A percentile compares a stretch with the other conserved stretches of the same genome.
phyloP scores from a whole-genome alignment of 2,797 vertebrate species.

The Typhlichthys eigenmanni region DNA sequence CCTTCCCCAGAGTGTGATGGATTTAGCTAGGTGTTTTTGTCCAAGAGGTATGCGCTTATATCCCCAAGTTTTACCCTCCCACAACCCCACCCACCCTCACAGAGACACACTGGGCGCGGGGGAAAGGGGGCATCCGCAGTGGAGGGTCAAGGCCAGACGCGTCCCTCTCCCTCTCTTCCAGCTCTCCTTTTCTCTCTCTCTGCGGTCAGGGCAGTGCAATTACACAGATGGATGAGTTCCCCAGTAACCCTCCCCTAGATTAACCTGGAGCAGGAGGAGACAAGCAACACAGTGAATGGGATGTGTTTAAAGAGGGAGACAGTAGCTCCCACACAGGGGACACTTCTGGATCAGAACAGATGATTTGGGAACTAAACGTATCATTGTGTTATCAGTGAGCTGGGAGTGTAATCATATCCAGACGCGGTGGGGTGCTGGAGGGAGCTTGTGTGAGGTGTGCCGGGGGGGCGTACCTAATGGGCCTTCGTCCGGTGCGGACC shows the following conservation, averaged over 20 bases:
- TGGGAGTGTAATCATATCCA: conserved; percentile 71
- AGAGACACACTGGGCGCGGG: conserved; percentile 63
- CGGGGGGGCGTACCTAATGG: conserved; percentile 69
- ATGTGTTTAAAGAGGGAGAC: background rate
- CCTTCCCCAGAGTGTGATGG: conserved; percentile 63
- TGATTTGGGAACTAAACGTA: conserved; percentile 63
- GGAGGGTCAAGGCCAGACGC: conserved; percentile 59
- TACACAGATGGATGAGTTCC: conserved; percentile 78
- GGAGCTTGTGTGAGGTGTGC: background rate
- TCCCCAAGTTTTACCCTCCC: conserved; percentile 72
- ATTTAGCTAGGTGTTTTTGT: conserved; percentile 72
- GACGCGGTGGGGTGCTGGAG: background rate
- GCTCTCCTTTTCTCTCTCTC: conserved; percentile 73
- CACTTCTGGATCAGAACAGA: conserved; percentile 54
- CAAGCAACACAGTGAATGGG: background rate
- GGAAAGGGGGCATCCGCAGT: conserved; percentile 51
- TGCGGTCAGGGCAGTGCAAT: conserved; percentile 84
- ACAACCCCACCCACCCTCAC: conserved; percentile 69
- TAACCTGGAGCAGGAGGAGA: conserved; percentile 70
- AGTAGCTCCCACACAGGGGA: background rate
- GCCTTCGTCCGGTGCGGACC: conserved; percentile 61
- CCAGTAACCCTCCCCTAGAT: conserved; percentile 84
- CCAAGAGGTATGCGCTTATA: conserved; percentile 70
- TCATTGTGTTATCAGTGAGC: conserved; percentile 67
- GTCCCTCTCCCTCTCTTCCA: conserved; percentile 58